Evolutionary conservation across 2,888 invertebrate species (phyloP), one percentile per base, ranked within the genome.

Genomic region (Gerris lacustris): DNA sequence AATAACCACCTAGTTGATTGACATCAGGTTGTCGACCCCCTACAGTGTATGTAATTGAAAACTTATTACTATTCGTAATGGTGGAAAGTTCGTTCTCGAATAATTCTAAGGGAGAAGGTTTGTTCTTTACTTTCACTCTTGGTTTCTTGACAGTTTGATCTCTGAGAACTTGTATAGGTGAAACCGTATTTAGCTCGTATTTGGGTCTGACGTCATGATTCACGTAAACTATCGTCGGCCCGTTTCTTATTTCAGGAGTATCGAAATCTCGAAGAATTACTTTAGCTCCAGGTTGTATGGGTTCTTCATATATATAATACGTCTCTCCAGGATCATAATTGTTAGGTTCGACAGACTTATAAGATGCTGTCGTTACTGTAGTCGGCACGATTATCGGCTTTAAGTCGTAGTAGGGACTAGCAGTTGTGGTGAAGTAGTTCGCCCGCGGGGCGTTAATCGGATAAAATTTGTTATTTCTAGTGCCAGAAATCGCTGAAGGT

Each of bases 301-400:
- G 77, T 77, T 88, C 88, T 73, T 88, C 87, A 76, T 87, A 88
- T 77, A 87, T 89, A 76, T 85, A 89, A 79, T 86, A 88, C 6
- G 88, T 87, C 68, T 76, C 76, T 67, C 74, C 62, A 55, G 75
- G 55, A 47, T 72, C 73, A 31, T 72, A 74, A 18, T 70, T 47
- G 6, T 67, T n/a, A 44, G 67, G 67, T 44, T 67, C 1, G 55
- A 64, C 43, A 17, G 69, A 47, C 63, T 73, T 63, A 15, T 68
- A 63, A 6, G 31, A 63, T 6, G 66, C 45, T 45, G 66, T 63
- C 15, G 68, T 66, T 6, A 66, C 45, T 7, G 68, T 47, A 18
- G 69, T 47, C 66, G 69, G 6, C 11, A 70, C 68, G 55, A 69
- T 63, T 15, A 72, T 70, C n/a, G 72, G 71, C n/a, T 68, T 71